Base-by-base conservation (phyloP, 2,113 vertebrate genomes). In the Phylloscopus trochiloides region DNA sequence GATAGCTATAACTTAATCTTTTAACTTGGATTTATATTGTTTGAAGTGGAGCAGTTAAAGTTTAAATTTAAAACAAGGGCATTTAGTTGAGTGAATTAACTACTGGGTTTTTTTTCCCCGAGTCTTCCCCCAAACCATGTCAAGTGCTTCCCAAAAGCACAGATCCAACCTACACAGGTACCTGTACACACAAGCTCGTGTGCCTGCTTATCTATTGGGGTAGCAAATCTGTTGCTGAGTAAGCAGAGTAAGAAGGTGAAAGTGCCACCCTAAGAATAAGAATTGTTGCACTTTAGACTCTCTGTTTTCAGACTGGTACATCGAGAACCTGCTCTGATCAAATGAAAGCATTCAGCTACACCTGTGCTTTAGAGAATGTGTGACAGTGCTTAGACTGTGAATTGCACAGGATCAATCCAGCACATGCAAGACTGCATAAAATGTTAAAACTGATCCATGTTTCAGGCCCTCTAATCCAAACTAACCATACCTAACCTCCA, bases 371-470 rank as follows among this genome's bases (percentile, higher is more conserved):
- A 38, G 20, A 68, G 32, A 59, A n/a, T 15, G 12, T 5, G 48
- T 9, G n/a, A 31, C 8, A 26, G 17, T 2, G 4, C 50, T 47
- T 2, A 7, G 38, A 15, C 61, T 42, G 4, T 1, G 17, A 20
- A 4, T 19, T 36, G 31, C 38, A 50, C 32, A 13, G 2, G 29
- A 42, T 28, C 38, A 9, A 16, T 14, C 40, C 6, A 21, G 28
- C 77, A 31, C 57, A 8, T 1, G 16, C 11, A 17, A 36, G 24
- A 7, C 36, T 45, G 42, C 50, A 25, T 3, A 9, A 47, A 72
- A 51, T 1, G 7, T 29, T 58, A 50, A 52, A 77, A 5, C 17
- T 42, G 62, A 28, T 50, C 17, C 3, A 0, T 9, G 25, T 8
- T 40, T 40, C 40, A 40, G 38, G 38, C 38, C 38, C 38, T 40